phyloP scores from a whole-genome alignment of 53 echinoderm and acorn worm genomes.

The Henricia sp. region DNA sequence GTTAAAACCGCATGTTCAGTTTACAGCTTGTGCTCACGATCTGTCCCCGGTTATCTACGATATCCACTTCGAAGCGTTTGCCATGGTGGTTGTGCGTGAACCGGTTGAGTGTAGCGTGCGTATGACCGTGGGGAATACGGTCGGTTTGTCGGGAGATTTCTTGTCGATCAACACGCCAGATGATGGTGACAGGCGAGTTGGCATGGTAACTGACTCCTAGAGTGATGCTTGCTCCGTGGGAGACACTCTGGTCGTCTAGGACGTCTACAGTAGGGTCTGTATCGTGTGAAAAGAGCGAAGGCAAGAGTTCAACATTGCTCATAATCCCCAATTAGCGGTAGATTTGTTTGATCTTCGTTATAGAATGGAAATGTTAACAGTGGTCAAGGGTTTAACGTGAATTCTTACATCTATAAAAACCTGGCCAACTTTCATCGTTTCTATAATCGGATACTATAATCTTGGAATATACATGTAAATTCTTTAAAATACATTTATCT shows the following conservation, averaged over 20 bases:
- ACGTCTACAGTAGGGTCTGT: neutral
- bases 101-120: neutral
- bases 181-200: constrained; percentile 9
- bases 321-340: too few species aligned
- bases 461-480: too few species aligned
- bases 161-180: neutral
- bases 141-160: neutral
- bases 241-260: neutral
- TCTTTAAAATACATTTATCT: too few species aligned
- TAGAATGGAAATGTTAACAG: too few species aligned
- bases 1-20: neutral
- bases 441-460: too few species aligned
- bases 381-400: too few species aligned
- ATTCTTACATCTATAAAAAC: too few species aligned
- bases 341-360: too few species aligned
- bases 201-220: constrained; percentile 17
- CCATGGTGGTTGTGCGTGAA: neutral
- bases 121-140: constrained; percentile 13
- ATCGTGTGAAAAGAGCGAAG: too few species aligned
- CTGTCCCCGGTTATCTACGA: neutral
- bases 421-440: too few species aligned
- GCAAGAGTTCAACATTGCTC: too few species aligned
- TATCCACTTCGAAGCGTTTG: neutral
- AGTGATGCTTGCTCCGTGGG: neutral
- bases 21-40: neutral